phyloP scores from a whole-genome alignment of 1,140 invertebrate species.

The Ectropis grisescens region DNA sequence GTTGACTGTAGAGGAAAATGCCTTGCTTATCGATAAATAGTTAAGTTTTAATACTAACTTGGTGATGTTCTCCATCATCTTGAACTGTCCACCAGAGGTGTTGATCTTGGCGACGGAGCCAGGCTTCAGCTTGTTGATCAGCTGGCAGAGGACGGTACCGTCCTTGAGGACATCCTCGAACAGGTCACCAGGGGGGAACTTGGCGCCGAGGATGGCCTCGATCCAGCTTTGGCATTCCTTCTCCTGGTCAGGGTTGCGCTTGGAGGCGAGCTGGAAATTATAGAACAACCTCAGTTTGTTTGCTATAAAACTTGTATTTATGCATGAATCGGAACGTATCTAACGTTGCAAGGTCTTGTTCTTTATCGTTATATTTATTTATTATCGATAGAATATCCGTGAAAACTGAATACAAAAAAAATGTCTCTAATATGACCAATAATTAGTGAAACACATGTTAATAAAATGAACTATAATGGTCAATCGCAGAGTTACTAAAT shows the following conservation, averaged over 20 bases:
- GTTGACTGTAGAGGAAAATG: too few species aligned
- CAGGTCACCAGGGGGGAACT: constrained; percentile 81
- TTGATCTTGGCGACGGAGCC: constrained; percentile 89
- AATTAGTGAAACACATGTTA: too few species aligned
- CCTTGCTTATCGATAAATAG: too few species aligned
- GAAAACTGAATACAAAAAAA: too few species aligned
- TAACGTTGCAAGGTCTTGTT: too few species aligned
- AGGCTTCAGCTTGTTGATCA: constrained; percentile 91
- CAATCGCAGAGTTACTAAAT: too few species aligned
- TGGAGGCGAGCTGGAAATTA: constrained; percentile 81
- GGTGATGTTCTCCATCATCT: constrained; percentile 97
- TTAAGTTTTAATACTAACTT: constrained; percentile 77
- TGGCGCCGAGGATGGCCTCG: constrained; percentile 86
- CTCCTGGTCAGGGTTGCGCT: constrained; percentile 90
- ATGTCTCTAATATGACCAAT: too few species aligned
- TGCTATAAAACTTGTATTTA: too few species aligned
- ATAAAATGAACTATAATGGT: too few species aligned
- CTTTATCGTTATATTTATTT: too few species aligned
- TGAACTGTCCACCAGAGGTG: constrained; percentile 90
- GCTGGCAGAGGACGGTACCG: constrained; percentile 89
- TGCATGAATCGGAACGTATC: background rate
- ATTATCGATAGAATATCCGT: too few species aligned
- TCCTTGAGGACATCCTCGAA: constrained; percentile 89
- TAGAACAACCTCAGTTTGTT: background rate
- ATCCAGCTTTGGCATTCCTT: constrained; percentile 93